Evolutionary conservation across 2,113 vertebrate species (phyloP).

Genomic region (Cynoglossus semilaevis): DNA sequence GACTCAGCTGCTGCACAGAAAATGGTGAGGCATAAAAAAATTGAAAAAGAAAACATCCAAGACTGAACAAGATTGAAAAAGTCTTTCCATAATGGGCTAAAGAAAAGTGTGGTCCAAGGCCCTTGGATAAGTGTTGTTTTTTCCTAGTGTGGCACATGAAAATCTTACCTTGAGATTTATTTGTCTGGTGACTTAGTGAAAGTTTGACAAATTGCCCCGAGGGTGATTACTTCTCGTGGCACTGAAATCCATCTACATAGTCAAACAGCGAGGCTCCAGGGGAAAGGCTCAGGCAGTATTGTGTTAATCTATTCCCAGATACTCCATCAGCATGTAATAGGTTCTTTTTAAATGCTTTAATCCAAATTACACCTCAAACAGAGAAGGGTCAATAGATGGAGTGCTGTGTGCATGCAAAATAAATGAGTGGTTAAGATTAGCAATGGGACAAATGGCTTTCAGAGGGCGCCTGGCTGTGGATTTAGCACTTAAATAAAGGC

Average conservation of each 20-base stretch:
- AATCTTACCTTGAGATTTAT: constrained; percentile 17
- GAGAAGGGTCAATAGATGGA: constrained; percentile 9
- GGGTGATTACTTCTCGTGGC: constrained; percentile 39
- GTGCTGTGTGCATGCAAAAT: constrained; percentile 31
- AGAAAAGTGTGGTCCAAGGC: not conserved
- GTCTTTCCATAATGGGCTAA: not conserved
- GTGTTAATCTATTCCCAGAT: constrained; percentile 19
- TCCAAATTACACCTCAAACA: constrained; percentile 40
- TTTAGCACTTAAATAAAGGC: constrained; percentile 52
- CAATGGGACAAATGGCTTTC: constrained; percentile 23
- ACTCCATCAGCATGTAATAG: constrained; percentile 33
- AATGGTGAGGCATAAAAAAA: not conserved
- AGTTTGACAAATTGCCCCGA: constrained; percentile 23
- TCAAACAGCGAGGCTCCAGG: constrained; percentile 20
- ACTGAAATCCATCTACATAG: constrained; percentile 30
- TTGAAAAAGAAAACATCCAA: not conserved
- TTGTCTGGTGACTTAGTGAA: constrained; percentile 25
- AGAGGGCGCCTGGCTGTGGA: constrained; percentile 4
- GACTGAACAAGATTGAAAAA: too few species aligned
- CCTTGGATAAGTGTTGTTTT: constrained; percentile 7
- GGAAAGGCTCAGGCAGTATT: constrained; percentile 22
- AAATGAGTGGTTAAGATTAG: constrained; percentile 20
- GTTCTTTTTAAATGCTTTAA: constrained; percentile 47
- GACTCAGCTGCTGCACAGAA: not conserved
- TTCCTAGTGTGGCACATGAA: not conserved